Base-by-base conservation (phyloP, 2,888 invertebrate species). In the Apotomis turbidana region DNA sequence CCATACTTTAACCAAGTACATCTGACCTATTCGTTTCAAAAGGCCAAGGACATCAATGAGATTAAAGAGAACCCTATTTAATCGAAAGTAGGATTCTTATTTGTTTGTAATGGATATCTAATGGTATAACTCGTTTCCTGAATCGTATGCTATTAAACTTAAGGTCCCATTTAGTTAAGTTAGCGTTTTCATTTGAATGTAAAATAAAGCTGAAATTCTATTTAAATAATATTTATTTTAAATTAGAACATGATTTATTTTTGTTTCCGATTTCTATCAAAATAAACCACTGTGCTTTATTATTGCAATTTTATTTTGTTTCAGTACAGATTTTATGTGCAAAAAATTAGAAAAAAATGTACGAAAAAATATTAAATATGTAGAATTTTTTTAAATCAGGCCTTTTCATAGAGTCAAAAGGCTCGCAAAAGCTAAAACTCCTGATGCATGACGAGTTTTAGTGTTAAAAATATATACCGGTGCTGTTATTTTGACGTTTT, bases 121-220 rank as follows among this genome's bases (percentile, higher is more conserved):
- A 57, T 64, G 46, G 51, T 12, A 12, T 67, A 61, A 55, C 15
- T 61, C 38, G 46, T 36, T 36, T 71, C 36, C 36, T 62, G 27
- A 2, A 49, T 3, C 9, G 0, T 3, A 59, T 63, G 59, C 66
- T 49, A 8, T 64, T 46, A 0, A 55, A 12, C 0, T 71, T 81
- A 85, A 75, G 75, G 78, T 78, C 13, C 70, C 78, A 77, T 79
- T 82, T 87, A 49, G 74, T 27, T 57, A 52, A 41, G 52, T 51
- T 75, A 74, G 75, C 6, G 57, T 51, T 36, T 74, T 58, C 15
- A 27, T 27, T 12, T 57, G 8, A 49, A 10, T 5, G 6, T 41
- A 41, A 41, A 41, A 41, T 27, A 27, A 27, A 27, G 27, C 27
- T 27, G 2, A 27, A 27, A 27, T 27, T 27, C 27, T 27, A 27